Conservation (phyloP, 2,888 invertebrate species). For the Rutpela maculata region DNA sequence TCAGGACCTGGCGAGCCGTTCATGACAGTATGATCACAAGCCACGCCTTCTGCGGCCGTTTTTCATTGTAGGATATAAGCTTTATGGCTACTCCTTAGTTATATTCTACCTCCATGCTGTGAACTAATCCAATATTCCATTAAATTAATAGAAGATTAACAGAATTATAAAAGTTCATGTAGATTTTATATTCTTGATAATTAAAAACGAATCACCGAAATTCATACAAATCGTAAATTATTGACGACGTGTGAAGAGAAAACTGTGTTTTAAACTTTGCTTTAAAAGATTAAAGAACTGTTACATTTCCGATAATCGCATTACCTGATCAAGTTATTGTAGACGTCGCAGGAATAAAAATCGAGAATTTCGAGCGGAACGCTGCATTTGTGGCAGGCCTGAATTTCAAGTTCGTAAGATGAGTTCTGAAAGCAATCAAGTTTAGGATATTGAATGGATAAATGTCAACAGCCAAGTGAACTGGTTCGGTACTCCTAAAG, state of each 20-base stretch:
- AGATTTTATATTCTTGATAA: no score
- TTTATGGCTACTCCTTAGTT: no score
- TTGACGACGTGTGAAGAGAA: neutral
- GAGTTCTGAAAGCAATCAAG: constrained; percentile 7
- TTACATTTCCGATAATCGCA: constrained; percentile 3
- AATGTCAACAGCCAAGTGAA: constrained; percentile 1
- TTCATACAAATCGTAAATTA: neutral
- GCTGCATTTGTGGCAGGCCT: constrained; percentile 1
- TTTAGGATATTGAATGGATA: constrained; percentile 3
- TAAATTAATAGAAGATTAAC: no score
- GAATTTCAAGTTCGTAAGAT: neutral
- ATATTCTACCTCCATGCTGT: no score
- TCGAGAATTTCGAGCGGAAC: neutral
- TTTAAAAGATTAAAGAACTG: neutral
- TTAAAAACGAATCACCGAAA: no score
- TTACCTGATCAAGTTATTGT: constrained; percentile 3
- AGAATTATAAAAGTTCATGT: no score
- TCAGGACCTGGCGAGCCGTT: no score
- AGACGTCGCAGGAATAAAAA: neutral
- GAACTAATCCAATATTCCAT: no score
- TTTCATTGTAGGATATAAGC: no score
- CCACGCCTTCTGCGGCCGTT: no score
- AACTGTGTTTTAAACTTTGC: neutral
- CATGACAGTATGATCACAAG: no score
- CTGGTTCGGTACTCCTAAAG: no score